A percentile compares a stretch with the other conserved stretches of the same genome.
Evolutionary conservation across 2,888 invertebrate species (phyloP).

Genomic region (Drosophila koepferae): DNA sequence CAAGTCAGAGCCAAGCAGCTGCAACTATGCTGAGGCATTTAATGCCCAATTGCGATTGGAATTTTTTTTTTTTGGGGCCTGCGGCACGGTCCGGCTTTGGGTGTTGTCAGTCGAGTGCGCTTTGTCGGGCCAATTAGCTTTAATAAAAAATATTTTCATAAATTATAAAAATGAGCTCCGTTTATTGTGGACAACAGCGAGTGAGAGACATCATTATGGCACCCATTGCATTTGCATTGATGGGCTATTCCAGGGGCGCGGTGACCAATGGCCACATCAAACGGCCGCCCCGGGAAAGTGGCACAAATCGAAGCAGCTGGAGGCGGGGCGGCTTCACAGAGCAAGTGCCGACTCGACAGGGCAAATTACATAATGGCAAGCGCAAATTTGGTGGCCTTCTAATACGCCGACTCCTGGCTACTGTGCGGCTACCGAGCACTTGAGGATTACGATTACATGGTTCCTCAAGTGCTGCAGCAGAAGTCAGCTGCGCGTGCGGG

Average conservation of each 20-base stretch:
- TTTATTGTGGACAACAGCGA: constrained; percentile 11
- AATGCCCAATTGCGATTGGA: constrained; percentile 40
- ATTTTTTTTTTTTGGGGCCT: constrained; percentile 2
- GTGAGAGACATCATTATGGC: constrained; percentile 41
- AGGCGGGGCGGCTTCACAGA: constrained; percentile 23
- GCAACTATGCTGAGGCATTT: constrained; percentile 68
- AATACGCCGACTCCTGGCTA: constrained; percentile 40
- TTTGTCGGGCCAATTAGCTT: constrained; percentile 72
- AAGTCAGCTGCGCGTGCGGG: constrained; percentile 72
- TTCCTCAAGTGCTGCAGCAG: constrained; percentile 58
- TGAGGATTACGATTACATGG: constrained; percentile 63
- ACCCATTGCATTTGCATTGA: constrained; percentile 67
- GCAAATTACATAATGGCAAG: constrained; percentile 80
- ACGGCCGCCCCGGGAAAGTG: constrained; percentile 64
- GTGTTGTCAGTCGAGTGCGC: constrained; percentile 19
- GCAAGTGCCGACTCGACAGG: constrained; percentile 46
- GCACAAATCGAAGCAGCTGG: constrained; percentile 66
- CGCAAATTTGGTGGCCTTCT: constrained; percentile 56
- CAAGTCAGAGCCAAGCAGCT: constrained; percentile 19
- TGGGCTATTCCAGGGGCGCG: constrained; percentile 41
- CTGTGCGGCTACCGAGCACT: constrained; percentile 52
- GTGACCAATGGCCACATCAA: constrained; percentile 56
- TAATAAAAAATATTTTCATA: constrained; percentile 72
- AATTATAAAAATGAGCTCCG: constrained; percentile 54
- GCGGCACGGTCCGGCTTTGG: constrained; percentile 50